Evolutionary conservation across 2,113 vertebrate species (phyloP).

Genomic region (Lasiurus borealis): DNA sequence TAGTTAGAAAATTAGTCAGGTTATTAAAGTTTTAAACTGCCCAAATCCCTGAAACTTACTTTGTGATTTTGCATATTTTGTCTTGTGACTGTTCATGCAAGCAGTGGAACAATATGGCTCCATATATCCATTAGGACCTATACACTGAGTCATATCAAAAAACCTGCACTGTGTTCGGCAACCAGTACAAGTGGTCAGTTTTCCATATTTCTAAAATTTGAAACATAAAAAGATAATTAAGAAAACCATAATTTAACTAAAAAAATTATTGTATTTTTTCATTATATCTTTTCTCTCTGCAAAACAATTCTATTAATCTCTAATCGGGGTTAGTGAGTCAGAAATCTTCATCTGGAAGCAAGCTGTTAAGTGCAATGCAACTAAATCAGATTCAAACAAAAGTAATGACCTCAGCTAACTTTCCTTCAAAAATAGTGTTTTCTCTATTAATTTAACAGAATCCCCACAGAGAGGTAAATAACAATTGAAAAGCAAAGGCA

Average conservation of each 20-base stretch:
- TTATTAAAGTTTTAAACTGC: constrained; percentile 36
- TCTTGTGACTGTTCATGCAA: constrained; percentile 96
- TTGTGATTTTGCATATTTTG: constrained; percentile 91
- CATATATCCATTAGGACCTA: constrained; percentile 93
- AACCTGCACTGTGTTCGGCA: constrained; percentile 96
- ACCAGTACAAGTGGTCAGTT: constrained; percentile 94
- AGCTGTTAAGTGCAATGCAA: not conserved
- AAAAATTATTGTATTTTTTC: constrained; percentile 33
- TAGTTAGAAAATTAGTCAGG: not conserved
- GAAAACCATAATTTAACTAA: constrained; percentile 37
- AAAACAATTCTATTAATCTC: constrained; percentile 36
- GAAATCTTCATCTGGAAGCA: not conserved
- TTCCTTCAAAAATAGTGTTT: constrained; percentile 7
- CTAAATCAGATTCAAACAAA: constrained; percentile 35
- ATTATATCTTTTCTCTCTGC: constrained; percentile 12
- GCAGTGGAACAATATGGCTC: constrained; percentile 96
- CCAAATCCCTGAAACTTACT: constrained; percentile 87
- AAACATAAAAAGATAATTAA: constrained; percentile 84
- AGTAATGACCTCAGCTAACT: not conserved
- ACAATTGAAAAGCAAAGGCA: constrained; percentile 5
- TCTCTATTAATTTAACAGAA: not conserved
- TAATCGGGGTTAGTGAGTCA: not conserved
- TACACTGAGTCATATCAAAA: constrained; percentile 96
- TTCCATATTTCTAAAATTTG: constrained; percentile 94
- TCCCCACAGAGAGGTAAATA: not conserved